Evolutionary conservation across 2,888 invertebrate species (phyloP), one percentile per base, ranked within the genome.

Genomic region (Melitaea athalia): DNA sequence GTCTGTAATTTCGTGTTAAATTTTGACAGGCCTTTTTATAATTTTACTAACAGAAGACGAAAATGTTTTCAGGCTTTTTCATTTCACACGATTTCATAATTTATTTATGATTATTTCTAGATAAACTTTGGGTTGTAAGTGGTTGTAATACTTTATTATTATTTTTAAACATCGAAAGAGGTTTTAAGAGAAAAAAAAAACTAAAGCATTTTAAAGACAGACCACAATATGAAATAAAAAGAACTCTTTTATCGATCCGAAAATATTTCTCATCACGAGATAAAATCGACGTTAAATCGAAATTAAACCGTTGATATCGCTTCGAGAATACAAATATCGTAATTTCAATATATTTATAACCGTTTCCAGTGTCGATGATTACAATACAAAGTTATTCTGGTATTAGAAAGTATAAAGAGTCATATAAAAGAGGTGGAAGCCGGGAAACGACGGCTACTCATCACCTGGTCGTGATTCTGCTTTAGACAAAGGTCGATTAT

Each of bases 401-500:
- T 65, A 75, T 77, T 77, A 78, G 77, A 77, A 76, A 80, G 77
- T 80, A 76, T 78, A 81, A 77, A 62, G 71, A 74, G 75, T 75
- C 70, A 72, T 73, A 75, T 72, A 73, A 74, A 73, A 73, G 71
- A 68, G 63, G 75, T 72, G 67, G 64, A 31, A 72, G 67, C 68
- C 66, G 59, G 68, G 72, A 70, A 74, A 74, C 80, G 76, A 80
- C 72, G 74, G 76, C 77, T 77, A 81, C 84, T 81, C 84, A 87
- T 89, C 87, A 87, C 78, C 67, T 74, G 81, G 77, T 91, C 91
- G 91, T 91, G 91, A 89, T 86, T 38, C 78, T 75, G 73, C 55
- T 72, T 74, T 74, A 87, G 85, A 91, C 91, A 91, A 91, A 91
- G 81, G 89, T 78, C 86, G 87, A 90, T 90, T 89, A 88, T 85